phyloP scores from a whole-genome alignment of 1,140 invertebrate genomes.

The Rhynchophorus ferrugineus region DNA sequence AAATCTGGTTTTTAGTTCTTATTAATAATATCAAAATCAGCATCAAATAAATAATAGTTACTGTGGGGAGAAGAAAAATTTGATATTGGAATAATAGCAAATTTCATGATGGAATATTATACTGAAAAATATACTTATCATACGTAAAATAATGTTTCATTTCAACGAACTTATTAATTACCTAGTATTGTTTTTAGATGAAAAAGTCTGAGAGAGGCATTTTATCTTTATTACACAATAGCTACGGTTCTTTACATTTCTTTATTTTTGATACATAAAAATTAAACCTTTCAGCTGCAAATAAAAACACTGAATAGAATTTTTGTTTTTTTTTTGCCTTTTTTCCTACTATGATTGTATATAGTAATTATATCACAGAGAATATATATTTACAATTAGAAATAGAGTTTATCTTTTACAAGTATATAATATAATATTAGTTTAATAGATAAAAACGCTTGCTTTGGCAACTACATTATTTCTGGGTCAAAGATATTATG shows the following conservation, averaged over 20 bases:
- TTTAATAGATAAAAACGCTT: neutral
- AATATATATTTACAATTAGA: neutral
- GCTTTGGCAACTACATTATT: too few species aligned
- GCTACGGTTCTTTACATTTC: neutral
- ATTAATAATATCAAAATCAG: too few species aligned
- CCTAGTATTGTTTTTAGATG: too few species aligned
- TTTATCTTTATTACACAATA: neutral
- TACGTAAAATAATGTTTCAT: too few species aligned
- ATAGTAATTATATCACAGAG: neutral
- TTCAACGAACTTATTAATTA: too few species aligned
- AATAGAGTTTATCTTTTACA: neutral
- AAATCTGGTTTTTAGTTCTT: too few species aligned
- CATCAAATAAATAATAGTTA: too few species aligned
- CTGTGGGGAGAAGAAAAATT: too few species aligned
- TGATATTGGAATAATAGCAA: too few species aligned
- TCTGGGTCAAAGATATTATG: too few species aligned
- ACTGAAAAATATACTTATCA: too few species aligned
- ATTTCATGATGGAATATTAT: too few species aligned
- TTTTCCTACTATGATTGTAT: neutral
- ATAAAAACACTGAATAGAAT: neutral
- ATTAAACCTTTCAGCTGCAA: neutral
- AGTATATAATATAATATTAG: neutral
- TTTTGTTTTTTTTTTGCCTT: neutral
- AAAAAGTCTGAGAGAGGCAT: neutral
- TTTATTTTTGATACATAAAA: neutral